Conservation (phyloP, 2,113 vertebrate genomes). For the Promerops cafer region DNA sequence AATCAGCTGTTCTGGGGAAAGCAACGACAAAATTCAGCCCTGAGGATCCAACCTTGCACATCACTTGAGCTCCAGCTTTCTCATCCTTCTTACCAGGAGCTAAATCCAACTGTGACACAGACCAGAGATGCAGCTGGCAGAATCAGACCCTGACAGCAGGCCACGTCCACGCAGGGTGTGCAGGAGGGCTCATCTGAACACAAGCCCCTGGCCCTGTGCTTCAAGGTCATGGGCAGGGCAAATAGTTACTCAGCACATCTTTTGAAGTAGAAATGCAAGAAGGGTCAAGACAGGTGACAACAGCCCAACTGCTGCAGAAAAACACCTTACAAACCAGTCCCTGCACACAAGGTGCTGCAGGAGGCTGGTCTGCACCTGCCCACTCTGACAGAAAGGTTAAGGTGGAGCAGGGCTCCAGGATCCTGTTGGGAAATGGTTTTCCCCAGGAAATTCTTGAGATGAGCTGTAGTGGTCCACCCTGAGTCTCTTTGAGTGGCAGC, state of each 20-base stretch:
- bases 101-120: not conserved
- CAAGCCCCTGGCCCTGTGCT: not conserved
- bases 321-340: not conserved
- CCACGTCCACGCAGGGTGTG: not conserved
- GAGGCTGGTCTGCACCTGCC: not conserved
- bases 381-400: not conserved
- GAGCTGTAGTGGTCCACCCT: not conserved
- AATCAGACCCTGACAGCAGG: not conserved
- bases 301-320: not conserved
- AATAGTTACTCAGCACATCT: not conserved
- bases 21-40: not conserved
- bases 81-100: not conserved
- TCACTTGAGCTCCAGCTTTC: not conserved
- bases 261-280: not conserved
- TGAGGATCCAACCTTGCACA: not conserved
- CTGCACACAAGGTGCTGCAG: not conserved
- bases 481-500: not conserved
- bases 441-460: not conserved
- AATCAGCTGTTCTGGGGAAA: not conserved
- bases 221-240: not conserved
- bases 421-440: not conserved
- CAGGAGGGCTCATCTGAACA: not conserved
- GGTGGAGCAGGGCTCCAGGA: rapidly evolving
- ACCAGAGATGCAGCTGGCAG: not conserved
- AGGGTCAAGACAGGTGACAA: not conserved